Evolutionary conservation across 2,888 invertebrate species (phyloP).

Genomic region (Girardia tigrina): DNA sequence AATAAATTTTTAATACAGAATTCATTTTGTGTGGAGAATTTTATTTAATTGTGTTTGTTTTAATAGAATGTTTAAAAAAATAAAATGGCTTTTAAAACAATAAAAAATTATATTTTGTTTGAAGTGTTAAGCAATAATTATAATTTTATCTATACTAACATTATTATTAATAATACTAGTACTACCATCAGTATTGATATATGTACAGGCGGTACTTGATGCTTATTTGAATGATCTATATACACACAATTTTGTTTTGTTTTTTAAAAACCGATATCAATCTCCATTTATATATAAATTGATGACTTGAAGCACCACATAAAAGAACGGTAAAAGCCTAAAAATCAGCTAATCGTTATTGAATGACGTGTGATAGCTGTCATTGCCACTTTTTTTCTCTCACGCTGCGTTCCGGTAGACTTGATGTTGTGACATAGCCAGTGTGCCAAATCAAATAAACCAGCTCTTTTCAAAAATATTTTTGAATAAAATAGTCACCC

Average conservation of each 20-base stretch:
- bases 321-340: constrained; percentile 12
- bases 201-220: neutral
- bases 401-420: constrained; percentile 13
- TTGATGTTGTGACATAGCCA: constrained; percentile 12
- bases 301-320: constrained; percentile 19
- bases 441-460: constrained; percentile 12
- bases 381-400: constrained; percentile 4
- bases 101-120: no score
- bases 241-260: no score
- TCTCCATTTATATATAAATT: neutral
- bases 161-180: neutral
- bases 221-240: constrained; percentile 1
- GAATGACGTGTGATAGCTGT: constrained; percentile 23
- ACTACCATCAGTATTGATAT: neutral
- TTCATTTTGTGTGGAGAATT: no score
- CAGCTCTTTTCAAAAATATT: neutral
- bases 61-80: no score
- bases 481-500: neutral
- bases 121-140: neutral
- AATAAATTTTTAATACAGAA: no score
- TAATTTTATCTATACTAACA: neutral
- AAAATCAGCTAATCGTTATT: constrained; percentile 16
- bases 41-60: no score
- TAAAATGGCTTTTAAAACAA: no score
- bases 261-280: neutral